These are phyloP conservation scores for Montipora sp. DNA, from an alignment of 64 coral and sea anemone species.

Conservation along the genomic window DNA sequence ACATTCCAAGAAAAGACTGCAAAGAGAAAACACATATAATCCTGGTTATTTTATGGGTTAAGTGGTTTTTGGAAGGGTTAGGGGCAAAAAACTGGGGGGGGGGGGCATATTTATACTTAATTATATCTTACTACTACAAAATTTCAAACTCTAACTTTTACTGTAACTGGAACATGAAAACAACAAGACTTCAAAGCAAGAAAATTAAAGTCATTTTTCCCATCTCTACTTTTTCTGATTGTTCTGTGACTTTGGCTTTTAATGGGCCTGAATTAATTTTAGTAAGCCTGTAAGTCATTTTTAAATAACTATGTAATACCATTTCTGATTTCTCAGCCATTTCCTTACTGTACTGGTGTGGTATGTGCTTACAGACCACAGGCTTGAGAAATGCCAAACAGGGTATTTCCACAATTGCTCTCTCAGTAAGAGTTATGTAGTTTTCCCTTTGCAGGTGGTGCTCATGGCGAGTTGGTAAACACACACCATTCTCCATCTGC, in stretches of 20 bases:
- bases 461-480: slow-evolving; percentile 11
- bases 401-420: slow-evolving; percentile 48
- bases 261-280: background rate
- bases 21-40: slow-evolving; percentile 31
- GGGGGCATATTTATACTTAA: background rate
- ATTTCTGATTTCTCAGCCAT: slow-evolving; percentile 59
- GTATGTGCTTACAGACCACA: slow-evolving; percentile 47
- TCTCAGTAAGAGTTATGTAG: slow-evolving; percentile 40
- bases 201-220: background rate
- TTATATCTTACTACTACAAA: background rate
- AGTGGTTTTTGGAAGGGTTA: slow-evolving; percentile 12
- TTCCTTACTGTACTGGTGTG: slow-evolving; percentile 40
- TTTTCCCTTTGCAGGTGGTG: slow-evolving; percentile 31
- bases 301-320: slow-evolving; percentile 23
- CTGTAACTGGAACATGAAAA: slow-evolving; percentile 19
- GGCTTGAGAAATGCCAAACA: slow-evolving; percentile 45
- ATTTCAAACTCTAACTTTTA: slow-evolving; percentile 7
- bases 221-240: slow-evolving; percentile 9
- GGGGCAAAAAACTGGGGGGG: background rate
- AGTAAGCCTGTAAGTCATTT: slow-evolving; percentile 5
- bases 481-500: slow-evolving; percentile 32
- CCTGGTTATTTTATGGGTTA: slow-evolving; percentile 5
- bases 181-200: slow-evolving; percentile 16
- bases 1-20: slow-evolving; percentile 51
- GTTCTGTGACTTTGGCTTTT: background rate